Conservation (phyloP, 2,113 vertebrate species). For the Sigmodon hispidus region DNA sequence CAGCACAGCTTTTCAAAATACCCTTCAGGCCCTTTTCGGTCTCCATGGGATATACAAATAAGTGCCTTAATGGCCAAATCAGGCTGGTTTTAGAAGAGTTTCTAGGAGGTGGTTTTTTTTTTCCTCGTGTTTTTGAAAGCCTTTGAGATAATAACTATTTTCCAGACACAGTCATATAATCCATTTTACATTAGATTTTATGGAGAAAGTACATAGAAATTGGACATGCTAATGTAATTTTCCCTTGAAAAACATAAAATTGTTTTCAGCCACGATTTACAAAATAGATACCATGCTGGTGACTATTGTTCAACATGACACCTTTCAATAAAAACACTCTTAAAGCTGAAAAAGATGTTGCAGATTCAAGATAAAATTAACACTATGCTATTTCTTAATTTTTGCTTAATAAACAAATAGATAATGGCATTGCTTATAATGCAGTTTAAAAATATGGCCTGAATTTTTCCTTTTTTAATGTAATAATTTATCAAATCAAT, state of each 20-base stretch:
- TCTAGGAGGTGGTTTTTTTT: not conserved
- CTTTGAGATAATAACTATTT: constrained; percentile 2
- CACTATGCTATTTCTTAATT: not conserved
- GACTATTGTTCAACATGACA: not conserved
- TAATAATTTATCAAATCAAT: not conserved
- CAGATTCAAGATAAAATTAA: constrained; percentile 22
- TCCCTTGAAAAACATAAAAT: not conserved
- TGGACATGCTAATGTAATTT: not conserved
- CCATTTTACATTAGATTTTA: constrained; percentile 7
- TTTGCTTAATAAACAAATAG: no score
- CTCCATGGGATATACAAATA: not conserved
- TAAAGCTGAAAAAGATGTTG: not conserved
- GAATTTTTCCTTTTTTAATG: not conserved
- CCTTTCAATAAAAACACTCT: not conserved
- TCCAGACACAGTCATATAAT: not conserved
- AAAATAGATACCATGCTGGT: not conserved
- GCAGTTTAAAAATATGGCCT: not conserved
- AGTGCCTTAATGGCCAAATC: not conserved
- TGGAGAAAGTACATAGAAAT: not conserved
- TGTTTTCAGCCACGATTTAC: not conserved
- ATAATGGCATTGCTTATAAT: not conserved
- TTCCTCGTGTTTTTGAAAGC: not conserved
- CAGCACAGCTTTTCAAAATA: not conserved
- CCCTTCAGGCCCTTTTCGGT: not conserved
- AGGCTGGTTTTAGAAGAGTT: not conserved